These are phyloP conservation scores for Corythornis vintsioides DNA, from an alignment of 2,113 vertebrate genomes.

Conservation along the genomic window DNA sequence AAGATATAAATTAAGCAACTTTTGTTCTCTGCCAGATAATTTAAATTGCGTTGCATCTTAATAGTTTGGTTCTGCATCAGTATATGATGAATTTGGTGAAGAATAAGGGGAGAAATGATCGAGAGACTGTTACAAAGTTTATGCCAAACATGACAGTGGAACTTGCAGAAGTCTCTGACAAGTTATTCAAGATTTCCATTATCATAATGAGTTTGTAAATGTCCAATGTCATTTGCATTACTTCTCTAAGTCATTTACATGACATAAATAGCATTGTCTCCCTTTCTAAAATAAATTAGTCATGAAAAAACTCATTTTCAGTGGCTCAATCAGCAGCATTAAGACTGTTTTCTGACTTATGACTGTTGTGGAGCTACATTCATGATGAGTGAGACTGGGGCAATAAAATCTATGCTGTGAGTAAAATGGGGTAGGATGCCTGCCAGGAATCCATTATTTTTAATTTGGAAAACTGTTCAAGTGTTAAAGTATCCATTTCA, in stretches of 20 bases:
- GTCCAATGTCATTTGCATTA: background rate
- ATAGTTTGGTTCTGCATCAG: background rate
- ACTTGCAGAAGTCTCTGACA: background rate
- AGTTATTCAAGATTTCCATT: slow-evolving; percentile 16
- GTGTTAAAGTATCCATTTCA: slow-evolving; percentile 4
- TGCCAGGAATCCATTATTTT: slow-evolving; percentile 16
- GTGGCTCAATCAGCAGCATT: background rate
- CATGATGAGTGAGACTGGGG: background rate
- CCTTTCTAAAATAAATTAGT: slow-evolving; percentile 12
- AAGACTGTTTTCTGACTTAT: slow-evolving; percentile 4
- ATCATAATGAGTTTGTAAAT: background rate
- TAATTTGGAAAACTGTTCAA: slow-evolving; percentile 5
- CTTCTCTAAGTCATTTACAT: slow-evolving; percentile 2
- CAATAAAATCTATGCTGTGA: background rate
- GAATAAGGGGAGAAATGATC: background rate
- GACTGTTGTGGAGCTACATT: background rate
- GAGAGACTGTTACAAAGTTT: background rate
- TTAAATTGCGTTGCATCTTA: background rate
- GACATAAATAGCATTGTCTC: background rate
- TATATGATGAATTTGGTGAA: background rate
- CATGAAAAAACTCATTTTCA: slow-evolving; percentile 4
- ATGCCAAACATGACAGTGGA: background rate
- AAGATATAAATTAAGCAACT: background rate
- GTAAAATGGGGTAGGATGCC: background rate
- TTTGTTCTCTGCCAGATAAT: background rate